phyloP scores from a whole-genome alignment of 2,113 vertebrate genomes.

The Hipposideros armiger region DNA sequence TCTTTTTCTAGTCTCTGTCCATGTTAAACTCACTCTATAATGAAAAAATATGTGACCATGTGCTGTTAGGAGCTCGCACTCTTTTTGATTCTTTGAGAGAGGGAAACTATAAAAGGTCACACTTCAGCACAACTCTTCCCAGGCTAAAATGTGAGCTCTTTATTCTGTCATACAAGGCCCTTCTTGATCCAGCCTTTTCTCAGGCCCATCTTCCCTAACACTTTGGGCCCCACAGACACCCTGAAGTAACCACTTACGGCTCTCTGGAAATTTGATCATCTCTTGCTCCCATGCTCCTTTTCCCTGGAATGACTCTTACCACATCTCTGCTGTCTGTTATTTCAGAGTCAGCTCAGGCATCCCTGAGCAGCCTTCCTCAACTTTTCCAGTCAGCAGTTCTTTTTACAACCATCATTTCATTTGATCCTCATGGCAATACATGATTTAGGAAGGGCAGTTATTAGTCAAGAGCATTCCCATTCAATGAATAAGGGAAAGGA shows the following conservation, averaged over 20 bases:
- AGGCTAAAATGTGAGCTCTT: not conserved
- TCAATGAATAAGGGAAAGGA: not conserved
- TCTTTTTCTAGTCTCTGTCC: not conserved
- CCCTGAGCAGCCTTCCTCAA: not conserved
- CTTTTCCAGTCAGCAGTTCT: not conserved
- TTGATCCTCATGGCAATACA: not conserved
- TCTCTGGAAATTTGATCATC: not conserved
- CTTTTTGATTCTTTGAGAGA: constrained; percentile 1
- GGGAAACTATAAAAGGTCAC: not conserved
- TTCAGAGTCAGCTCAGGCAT: not conserved
- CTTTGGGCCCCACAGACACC: not conserved
- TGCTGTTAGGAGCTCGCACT: not conserved
- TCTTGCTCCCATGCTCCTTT: not conserved
- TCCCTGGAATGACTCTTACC: not conserved
- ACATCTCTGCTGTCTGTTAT: not conserved
- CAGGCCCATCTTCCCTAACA: not conserved
- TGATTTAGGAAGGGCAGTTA: not conserved
- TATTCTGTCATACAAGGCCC: not conserved
- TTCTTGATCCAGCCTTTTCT: not conserved
- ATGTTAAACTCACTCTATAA: not conserved
- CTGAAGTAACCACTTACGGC: not conserved
- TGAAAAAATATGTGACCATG: not conserved
- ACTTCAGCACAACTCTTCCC: not conserved
- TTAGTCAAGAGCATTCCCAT: not conserved
- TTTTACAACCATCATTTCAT: not conserved